phyloP scores from a whole-genome alignment of 2,888 invertebrate species.

The Nycteola revayana region DNA sequence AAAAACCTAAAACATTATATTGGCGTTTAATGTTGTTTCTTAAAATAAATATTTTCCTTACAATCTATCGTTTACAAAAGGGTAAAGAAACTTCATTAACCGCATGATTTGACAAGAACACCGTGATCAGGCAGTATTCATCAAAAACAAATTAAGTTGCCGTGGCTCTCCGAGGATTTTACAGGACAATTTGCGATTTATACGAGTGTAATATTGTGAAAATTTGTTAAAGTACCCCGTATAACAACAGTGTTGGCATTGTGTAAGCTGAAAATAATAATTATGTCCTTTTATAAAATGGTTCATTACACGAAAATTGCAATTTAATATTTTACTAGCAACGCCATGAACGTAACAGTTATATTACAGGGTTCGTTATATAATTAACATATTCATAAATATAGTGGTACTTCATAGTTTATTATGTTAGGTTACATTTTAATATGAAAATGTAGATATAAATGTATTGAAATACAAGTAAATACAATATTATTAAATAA shows the following conservation, averaged over 20 bases:
- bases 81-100: slow-evolving; percentile 62
- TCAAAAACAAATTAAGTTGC: slow-evolving; percentile 70
- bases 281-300: slow-evolving; percentile 25
- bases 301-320: slow-evolving; percentile 31
- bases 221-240: slow-evolving; percentile 34
- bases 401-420: too few species aligned
- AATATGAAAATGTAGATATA: too few species aligned
- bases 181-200: slow-evolving; percentile 50
- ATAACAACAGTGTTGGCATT: slow-evolving; percentile 34
- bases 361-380: too few species aligned
- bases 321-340: slow-evolving; percentile 38
- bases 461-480: too few species aligned
- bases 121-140: slow-evolving; percentile 60
- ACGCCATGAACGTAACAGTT: slow-evolving; percentile 12
- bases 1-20: slow-evolving; percentile 8
- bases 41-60: not conserved
- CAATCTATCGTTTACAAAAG: slow-evolving; percentile 18
- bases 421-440: too few species aligned
- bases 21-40: not conserved
- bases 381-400: too few species aligned
- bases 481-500: too few species aligned
- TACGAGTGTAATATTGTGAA: slow-evolving; percentile 39
- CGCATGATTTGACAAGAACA: slow-evolving; percentile 73
- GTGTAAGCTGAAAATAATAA: slow-evolving; percentile 40
- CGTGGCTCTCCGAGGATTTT: slow-evolving; percentile 39